Conservation (phyloP, 2,888 invertebrate genomes). For the Parasteatoda lunata region DNA sequence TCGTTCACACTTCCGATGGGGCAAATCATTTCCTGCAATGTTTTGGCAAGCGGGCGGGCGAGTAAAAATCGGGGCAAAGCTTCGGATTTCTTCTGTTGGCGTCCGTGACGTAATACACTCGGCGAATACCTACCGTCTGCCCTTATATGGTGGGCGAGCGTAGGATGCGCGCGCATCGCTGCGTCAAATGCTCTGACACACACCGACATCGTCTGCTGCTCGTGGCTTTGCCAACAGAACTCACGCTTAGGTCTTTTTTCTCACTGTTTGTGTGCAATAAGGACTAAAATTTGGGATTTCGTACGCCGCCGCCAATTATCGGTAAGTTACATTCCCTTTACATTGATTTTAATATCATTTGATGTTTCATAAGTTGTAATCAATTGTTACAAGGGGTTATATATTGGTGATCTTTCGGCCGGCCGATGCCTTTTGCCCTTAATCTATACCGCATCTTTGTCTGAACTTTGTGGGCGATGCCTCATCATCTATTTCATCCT, state of each 20-base stretch:
- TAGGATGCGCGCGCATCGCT: conserved; percentile 65
- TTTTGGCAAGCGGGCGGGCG: background rate
- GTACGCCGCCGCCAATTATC: conserved; percentile 20
- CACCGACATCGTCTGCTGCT: conserved; percentile 29
- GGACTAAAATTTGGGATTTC: conserved; percentile 44
- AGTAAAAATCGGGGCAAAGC: conserved; percentile 41
- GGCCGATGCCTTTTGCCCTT: background rate
- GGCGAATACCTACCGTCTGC: conserved; percentile 61
- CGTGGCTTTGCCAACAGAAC: conserved; percentile 15
- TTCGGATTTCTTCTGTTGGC: conserved; percentile 59
- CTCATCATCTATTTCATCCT: background rate
- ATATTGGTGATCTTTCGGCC: background rate
- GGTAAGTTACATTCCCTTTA: conserved; percentile 21
- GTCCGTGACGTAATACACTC: conserved; percentile 55
- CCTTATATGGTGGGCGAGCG: conserved; percentile 68
- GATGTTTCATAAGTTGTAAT: background rate
- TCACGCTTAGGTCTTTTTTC: conserved; percentile 7
- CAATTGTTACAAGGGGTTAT: background rate
- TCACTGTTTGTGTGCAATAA: conserved; percentile 39
- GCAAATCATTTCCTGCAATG: background rate
- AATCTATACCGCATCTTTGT: background rate
- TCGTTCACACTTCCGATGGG: background rate
- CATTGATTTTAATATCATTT: background rate
- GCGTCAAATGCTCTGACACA: conserved; percentile 63
- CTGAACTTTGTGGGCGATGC: background rate